Percentiles rank a stretch among this genome's conserved stretches.
Conservation (phyloP, 2,113 vertebrate genomes). For the Chaetorhynchus papuensis region DNA sequence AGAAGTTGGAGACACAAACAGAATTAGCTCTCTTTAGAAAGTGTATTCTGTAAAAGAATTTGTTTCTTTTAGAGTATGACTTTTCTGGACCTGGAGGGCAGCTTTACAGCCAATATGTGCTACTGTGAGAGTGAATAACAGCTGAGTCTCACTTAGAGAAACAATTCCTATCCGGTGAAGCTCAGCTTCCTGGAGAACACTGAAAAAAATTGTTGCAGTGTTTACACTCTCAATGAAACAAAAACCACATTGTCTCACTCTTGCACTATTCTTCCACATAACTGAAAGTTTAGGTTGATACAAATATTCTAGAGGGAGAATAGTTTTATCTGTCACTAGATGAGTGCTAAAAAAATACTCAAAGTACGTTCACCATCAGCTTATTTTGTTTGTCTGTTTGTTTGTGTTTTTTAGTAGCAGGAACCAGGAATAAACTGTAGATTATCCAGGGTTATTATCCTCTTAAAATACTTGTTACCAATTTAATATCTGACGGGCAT, state of each 20-base stretch:
- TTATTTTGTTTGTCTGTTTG: neutral
- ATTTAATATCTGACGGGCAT: neutral
- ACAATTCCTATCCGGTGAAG: neutral
- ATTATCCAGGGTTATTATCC: neutral
- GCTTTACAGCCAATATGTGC: neutral
- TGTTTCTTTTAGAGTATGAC: neutral
- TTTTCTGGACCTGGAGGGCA: neutral
- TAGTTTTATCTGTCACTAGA: neutral
- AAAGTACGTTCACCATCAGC: neutral
- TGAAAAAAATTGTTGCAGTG: neutral
- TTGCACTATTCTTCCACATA: neutral
- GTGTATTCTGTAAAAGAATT: neutral
- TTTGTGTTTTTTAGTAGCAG: neutral
- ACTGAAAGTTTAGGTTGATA: neutral
- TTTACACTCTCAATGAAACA: neutral
- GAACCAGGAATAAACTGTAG: neutral
- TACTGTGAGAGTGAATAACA: neutral
- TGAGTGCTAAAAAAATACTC: neutral
- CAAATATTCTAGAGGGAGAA: neutral
- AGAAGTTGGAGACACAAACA: neutral
- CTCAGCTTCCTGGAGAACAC: neutral
- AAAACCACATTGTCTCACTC: neutral
- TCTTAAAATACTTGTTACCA: neutral
- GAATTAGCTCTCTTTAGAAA: neutral
- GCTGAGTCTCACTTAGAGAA: neutral